phyloP scores from a whole-genome alignment of 2,113 vertebrate genomes.

The Hylia prasina region DNA sequence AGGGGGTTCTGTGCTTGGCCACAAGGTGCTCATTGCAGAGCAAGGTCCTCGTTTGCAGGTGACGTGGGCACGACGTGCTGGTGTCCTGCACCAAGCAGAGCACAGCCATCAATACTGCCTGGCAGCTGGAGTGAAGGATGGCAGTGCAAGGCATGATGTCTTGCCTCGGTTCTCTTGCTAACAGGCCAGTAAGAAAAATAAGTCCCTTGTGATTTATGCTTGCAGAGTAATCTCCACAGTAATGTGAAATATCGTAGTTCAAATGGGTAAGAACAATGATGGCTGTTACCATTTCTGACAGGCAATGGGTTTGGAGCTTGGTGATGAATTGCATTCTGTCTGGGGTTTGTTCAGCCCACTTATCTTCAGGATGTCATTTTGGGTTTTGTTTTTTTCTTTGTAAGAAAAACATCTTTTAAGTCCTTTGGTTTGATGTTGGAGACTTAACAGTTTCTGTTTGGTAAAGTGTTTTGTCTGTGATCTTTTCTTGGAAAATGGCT shows the following conservation, averaged over 20 bases:
- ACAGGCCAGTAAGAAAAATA: constrained; percentile 35
- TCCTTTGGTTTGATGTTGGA: neutral
- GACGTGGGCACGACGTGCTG: accelerated
- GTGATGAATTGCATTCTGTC: constrained; percentile 39
- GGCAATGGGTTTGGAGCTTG: constrained; percentile 11
- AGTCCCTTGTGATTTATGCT: constrained; percentile 40
- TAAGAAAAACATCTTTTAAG: constrained; percentile 8
- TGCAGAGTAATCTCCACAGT: constrained; percentile 5
- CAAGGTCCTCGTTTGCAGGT: neutral
- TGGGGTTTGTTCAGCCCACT: constrained; percentile 12
- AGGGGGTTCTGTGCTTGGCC: neutral
- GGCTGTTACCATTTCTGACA: constrained; percentile 36
- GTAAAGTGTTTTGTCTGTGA: neutral
- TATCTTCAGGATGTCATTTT: constrained; percentile 49
- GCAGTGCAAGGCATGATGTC: neutral
- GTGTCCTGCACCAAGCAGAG: neutral
- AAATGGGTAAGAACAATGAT: constrained; percentile 47
- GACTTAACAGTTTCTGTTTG: neutral
- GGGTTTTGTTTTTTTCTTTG: neutral
- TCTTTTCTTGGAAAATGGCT: constrained; percentile 24
- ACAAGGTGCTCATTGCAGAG: neutral
- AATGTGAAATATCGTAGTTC: constrained; percentile 39
- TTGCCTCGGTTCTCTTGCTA: constrained; percentile 7
- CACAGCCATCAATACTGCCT: neutral
- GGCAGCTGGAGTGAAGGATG: neutral